Conservation (phyloP, 2,888 invertebrate genomes). For the Oithona nana region DNA sequence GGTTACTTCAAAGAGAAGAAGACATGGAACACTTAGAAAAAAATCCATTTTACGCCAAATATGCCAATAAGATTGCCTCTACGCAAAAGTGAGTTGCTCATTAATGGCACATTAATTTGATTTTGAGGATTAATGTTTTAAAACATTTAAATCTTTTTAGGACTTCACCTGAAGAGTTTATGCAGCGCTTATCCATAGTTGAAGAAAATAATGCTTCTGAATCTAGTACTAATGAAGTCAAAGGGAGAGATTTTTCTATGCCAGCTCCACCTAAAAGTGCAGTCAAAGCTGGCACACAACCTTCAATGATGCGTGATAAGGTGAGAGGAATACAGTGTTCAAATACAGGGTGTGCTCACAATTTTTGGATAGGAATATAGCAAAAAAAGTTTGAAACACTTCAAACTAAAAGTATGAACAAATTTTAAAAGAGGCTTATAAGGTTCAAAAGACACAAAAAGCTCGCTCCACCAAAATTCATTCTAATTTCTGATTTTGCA, state of each 20-base stretch:
- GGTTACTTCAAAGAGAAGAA: too few relatives aligned
- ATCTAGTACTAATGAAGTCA: slow-evolving; percentile 22
- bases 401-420: too few relatives aligned
- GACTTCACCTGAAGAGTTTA: slow-evolving; percentile 52
- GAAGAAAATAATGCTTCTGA: slow-evolving; percentile 17
- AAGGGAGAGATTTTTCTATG: slow-evolving; percentile 5
- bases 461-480: too few relatives aligned
- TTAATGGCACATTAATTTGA: too few relatives aligned
- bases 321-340: too few relatives aligned
- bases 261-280: slow-evolving; percentile 14
- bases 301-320: too few relatives aligned
- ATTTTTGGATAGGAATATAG: too few relatives aligned
- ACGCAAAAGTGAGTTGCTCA: slow-evolving; percentile 36
- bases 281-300: background rate
- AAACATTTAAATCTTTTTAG: slow-evolving; percentile 20
- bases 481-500: too few relatives aligned
- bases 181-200: slow-evolving; percentile 20
- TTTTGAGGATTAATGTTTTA: background rate
- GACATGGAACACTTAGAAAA: slow-evolving; percentile 31
- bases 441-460: too few relatives aligned
- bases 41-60: slow-evolving; percentile 65
- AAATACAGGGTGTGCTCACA: too few relatives aligned
- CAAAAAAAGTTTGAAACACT: too few relatives aligned
- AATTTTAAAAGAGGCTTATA: too few relatives aligned
- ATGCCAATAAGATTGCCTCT: slow-evolving; percentile 51